Base-by-base conservation (phyloP, 1,140 invertebrate species). In the Lerema accius region DNA sequence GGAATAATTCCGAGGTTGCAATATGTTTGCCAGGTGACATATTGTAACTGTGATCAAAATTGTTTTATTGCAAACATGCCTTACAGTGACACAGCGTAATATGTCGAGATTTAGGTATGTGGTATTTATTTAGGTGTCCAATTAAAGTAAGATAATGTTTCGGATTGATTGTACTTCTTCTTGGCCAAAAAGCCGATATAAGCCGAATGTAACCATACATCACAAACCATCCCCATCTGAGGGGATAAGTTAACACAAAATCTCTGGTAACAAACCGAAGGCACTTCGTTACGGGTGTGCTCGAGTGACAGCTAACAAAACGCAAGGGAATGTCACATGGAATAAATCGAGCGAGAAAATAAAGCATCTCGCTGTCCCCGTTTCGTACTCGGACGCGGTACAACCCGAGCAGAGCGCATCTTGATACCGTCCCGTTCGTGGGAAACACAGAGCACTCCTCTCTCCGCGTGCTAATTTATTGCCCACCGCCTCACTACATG, bases 301-400 rank as follows among this genome's bases (percentile, higher is more conserved):
- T 13, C 65, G 63, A 74, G 64, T 74, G 74, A 74, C 73, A 67
- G 37, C 53, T 69, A 58, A 76, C 73, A 72, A 76, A 69, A 76
- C 67, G 70, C 56, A 69, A 71, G 65, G 61, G 65, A 68, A 65
- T 76, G 73, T 76, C 73, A 76, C 61, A 61, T 48, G 73, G 65
- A 68, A 77, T 74, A 71, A 74, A 77, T 77, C 67, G 64, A 71
- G 67, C 46, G 59, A 55, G 69, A 65, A 73, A 73, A 77, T 77
- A 77, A 77, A 71, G 71, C 71, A 71, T 55, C 65, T 71, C 62
- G 63, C 46, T 66, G 67, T 77, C 71, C 68, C 67, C 67, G 51
- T 67, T 68, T 62, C 63, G 56, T 42, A 64, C 61, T 55, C 26
- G 48, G 64, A 56, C 65, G 67, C 32, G 48, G 10, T 40, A 53